Evolutionary conservation across 2,113 vertebrate genomes (phyloP).

Genomic region (Turnix velox): DNA sequence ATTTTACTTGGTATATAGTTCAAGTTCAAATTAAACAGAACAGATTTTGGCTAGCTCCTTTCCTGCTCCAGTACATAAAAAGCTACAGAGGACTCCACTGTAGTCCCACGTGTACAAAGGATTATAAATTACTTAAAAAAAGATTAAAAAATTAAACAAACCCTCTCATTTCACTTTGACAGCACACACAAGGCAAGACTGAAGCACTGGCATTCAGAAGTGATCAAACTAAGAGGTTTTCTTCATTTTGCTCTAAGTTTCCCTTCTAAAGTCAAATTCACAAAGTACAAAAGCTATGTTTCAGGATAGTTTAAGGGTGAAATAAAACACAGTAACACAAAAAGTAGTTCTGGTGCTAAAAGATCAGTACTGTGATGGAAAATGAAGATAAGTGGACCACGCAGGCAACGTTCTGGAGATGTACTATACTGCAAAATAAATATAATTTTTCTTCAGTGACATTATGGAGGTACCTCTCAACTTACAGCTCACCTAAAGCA

Average conservation of each 20-base stretch:
- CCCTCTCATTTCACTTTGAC: background rate
- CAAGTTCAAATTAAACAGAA: no score
- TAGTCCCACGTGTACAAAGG: rapidly evolving
- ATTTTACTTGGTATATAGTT: no score
- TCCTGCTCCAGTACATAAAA: no score
- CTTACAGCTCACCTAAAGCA: rapidly evolving
- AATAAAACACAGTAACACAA: background rate
- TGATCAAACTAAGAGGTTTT: background rate
- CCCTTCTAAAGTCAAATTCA: background rate
- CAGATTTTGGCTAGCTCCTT: no score
- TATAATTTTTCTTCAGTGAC: background rate
- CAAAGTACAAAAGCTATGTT: rapidly evolving
- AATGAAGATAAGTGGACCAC: background rate
- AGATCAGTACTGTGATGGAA: background rate
- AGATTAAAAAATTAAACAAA: rapidly evolving
- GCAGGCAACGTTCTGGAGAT: background rate
- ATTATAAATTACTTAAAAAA: background rate
- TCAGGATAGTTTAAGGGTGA: background rate
- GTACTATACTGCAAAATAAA: background rate
- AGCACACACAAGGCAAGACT: background rate
- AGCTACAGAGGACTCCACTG: no score
- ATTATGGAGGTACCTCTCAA: background rate
- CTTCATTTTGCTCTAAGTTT: background rate
- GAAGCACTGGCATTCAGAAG: background rate
- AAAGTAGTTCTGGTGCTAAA: background rate